Evolutionary conservation across 2,113 vertebrate genomes (phyloP).

Genomic region (Lathamus discolor): DNA sequence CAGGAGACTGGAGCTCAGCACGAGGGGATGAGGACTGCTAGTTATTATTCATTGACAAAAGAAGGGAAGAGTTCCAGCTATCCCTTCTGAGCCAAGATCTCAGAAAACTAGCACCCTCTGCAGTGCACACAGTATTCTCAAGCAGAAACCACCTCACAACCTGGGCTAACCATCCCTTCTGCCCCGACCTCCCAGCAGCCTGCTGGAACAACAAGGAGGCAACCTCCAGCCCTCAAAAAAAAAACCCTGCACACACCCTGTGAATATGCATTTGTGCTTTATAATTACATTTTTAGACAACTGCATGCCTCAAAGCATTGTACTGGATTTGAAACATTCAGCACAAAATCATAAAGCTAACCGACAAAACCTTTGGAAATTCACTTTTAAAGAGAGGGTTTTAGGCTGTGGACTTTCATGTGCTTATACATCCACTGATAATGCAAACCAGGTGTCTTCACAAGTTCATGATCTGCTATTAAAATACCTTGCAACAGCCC

Average conservation of each 20-base stretch:
- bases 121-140: not conserved
- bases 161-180: not conserved
- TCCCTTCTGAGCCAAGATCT: not conserved
- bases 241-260: not conserved
- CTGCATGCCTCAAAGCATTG: not conserved
- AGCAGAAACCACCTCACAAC: no score
- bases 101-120: not conserved
- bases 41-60: not conserved
- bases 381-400: not conserved
- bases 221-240: not conserved
- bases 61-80: not conserved
- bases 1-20: not conserved
- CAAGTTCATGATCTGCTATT: not conserved
- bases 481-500: slow-evolving; percentile 2
- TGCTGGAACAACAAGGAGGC: not conserved
- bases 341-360: not conserved
- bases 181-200: not conserved
- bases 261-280: not conserved
- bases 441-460: not conserved
- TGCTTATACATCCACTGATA: not conserved
- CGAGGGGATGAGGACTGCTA: not conserved
- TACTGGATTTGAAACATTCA: not conserved
- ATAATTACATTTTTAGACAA: not conserved
- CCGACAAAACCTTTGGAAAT: not conserved
- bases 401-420: not conserved